Conservation (phyloP, 1,140 invertebrate genomes). For the Drosophila oshimai region DNA sequence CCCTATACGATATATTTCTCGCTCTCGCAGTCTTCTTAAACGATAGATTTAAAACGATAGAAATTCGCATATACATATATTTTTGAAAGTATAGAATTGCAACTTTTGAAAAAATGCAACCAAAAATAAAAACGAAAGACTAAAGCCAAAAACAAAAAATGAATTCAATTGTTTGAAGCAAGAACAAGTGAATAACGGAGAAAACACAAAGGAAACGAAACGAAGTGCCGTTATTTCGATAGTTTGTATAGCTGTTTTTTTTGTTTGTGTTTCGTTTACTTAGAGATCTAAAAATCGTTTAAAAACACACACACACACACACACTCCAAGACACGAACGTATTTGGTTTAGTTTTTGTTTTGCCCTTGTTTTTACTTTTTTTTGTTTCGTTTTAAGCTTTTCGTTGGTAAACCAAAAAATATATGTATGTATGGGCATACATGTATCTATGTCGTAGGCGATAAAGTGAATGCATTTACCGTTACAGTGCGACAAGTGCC, state of each 20-base stretch:
- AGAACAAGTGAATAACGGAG: conserved; percentile 28
- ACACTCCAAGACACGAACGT: conserved; percentile 25
- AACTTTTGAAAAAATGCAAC: conserved; percentile 68
- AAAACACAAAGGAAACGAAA: conserved; percentile 8
- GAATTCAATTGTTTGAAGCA: conserved; percentile 28
- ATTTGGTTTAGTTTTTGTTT: conserved; percentile 19
- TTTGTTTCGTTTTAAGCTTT: conserved; percentile 27
- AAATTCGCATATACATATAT: conserved; percentile 58
- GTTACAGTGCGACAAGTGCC: conserved; percentile 55
- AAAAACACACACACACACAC: conserved; percentile 6
- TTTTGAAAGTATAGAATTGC: conserved; percentile 75
- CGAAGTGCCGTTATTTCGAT: conserved; percentile 31
- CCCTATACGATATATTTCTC: conserved; percentile 5
- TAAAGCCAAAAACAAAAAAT: conserved; percentile 49
- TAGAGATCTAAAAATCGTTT: conserved; percentile 27
- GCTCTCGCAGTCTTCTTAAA: conserved; percentile 19
- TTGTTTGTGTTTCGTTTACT: not conserved
- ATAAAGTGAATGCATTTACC: conserved; percentile 51
- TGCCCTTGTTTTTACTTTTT: conserved; percentile 6
- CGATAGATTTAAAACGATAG: conserved; percentile 51
- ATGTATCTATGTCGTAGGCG: conserved; percentile 28
- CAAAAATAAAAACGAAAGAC: conserved; percentile 37
- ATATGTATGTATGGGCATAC: conserved; percentile 22
- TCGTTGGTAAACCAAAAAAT: conserved; percentile 28
- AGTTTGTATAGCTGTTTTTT: conserved; percentile 28